Evolutionary conservation across 2,113 vertebrate genomes (phyloP), one percentile per base, ranked within the genome.

Genomic region (Semnopithecus entellus): DNA sequence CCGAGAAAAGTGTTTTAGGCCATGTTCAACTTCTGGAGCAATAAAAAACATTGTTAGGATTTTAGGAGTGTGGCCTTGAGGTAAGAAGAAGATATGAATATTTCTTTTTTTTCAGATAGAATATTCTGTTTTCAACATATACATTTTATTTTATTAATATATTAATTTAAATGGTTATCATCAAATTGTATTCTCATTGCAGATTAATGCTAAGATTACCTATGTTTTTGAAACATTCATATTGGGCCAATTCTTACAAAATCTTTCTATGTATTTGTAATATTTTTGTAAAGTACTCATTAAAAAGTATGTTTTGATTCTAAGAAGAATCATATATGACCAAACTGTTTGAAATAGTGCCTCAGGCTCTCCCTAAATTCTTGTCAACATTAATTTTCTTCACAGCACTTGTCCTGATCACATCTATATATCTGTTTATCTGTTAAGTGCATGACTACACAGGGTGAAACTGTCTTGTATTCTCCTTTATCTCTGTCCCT

Each of bases 401-500:
- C 30, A 32, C 43, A 12, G 2, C 20, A 2, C 20, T 80, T 72
- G 3, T 88, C 17, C 7, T 80, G 35, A 10, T n/a, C 18, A 27
- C 27, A 64, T 64, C 14, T 70, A 7, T 70, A 2, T 66, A 35
- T 82, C 81, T 91, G 40, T 86, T 96, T 84, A 90, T 43, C 14
- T 89, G 8, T 38, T 95, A 94, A 52, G 48, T 82, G 0, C 5
- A 82, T 48, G 45, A 61, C 9, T 43, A 8, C 11, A 66, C 25
- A 70, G 22, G 8, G 2, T 8, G 80, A 86, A 25, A 38, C 4
- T n/a, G 1, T 70, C 70, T 82, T 96, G 32, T 76, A 48, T 79
- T 87, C 30, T 70, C 38, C 57, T 95, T 89, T 93, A 80, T 93
- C 52, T 95, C 73, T 78, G 10, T 83, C 48, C n/a, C 30, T 88